phyloP scores from a whole-genome alignment of 2,888 invertebrate species.

The Drosophila merina region DNA sequence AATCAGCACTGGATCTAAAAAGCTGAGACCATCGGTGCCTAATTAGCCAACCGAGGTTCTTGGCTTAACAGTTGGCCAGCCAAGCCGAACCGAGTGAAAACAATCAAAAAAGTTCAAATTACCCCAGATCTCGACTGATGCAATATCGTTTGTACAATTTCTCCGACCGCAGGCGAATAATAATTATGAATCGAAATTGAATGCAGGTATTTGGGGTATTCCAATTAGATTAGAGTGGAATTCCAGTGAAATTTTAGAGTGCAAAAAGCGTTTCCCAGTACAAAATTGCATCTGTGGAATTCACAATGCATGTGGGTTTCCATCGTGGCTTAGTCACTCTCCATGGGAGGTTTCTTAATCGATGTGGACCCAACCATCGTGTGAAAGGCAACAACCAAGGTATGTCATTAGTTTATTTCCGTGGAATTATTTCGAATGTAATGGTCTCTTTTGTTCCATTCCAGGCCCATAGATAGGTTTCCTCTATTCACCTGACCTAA shows the following conservation, averaged over 20 bases:
- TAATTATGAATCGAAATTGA: constrained; percentile 17
- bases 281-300: constrained; percentile 43
- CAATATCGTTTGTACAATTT: constrained; percentile 11
- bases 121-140: constrained; percentile 17
- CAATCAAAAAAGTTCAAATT: constrained; percentile 14
- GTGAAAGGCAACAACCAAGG: constrained; percentile 47
- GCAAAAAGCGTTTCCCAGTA: constrained; percentile 4
- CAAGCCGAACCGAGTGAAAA: constrained; percentile 56
- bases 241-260: constrained; percentile 10
- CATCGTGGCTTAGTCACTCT: constrained; percentile 53
- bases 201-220: constrained; percentile 34
- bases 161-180: constrained; percentile 21
- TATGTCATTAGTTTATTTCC: constrained; percentile 21
- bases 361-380: constrained; percentile 6
- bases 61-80: constrained; percentile 52
- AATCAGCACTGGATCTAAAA: constrained; percentile 49
- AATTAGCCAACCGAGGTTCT: constrained; percentile 49
- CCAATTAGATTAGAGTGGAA: constrained; percentile 21
- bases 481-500: constrained; percentile 28
- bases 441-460: constrained; percentile 15
- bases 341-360: constrained; percentile 22
- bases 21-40: constrained; percentile 22
- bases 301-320: constrained; percentile 28
- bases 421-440: constrained; percentile 26
- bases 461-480: neutral